Percentiles rank a stretch among this genome's conserved stretches.
phyloP scores from a whole-genome alignment of 1,140 invertebrate species.

The Atta colombica region DNA sequence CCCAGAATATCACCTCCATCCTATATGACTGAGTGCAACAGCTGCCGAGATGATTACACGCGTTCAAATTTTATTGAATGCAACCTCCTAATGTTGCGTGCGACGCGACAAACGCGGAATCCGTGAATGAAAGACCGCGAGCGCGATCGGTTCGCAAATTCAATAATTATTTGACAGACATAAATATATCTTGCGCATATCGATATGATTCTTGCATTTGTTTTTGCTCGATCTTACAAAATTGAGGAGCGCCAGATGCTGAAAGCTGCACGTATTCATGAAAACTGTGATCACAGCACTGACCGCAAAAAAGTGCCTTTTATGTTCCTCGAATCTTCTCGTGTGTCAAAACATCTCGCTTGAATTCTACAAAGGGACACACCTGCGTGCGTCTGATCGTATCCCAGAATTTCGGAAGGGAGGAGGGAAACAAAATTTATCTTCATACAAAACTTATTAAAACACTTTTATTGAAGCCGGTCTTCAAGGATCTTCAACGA shows the following conservation, averaged over 20 bases:
- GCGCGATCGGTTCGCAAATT: not conserved
- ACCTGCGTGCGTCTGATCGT: not conserved
- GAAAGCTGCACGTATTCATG: not conserved
- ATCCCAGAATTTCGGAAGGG: too few relatives aligned
- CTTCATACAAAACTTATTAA: too few relatives aligned
- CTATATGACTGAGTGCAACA: slow-evolving; percentile 21
- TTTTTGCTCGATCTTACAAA: slow-evolving; percentile 13
- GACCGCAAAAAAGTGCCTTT: slow-evolving; percentile 7
- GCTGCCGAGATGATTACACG: slow-evolving; percentile 1
- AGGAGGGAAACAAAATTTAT: too few relatives aligned
- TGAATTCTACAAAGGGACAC: not conserved
- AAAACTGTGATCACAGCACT: not conserved
- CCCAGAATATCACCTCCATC: slow-evolving; percentile 2
- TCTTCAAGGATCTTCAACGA: too few relatives aligned
- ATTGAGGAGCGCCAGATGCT: slow-evolving; percentile 31
- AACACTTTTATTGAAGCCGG: too few relatives aligned
- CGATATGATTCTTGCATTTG: not conserved
- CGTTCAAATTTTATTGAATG: slow-evolving; percentile 29
- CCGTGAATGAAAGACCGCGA: slow-evolving; percentile 10
- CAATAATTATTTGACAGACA: slow-evolving; percentile 1
- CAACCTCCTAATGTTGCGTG: slow-evolving; percentile 11
- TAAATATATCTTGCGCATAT: not conserved
- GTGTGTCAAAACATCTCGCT: not conserved
- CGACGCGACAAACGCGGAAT: not conserved
- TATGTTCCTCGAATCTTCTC: not conserved